Percentiles rank a stretch among this genome's conserved stretches.
phyloP scores from a whole-genome alignment of 2,797 vertebrate genomes.

The Lycodopsis pacificus region DNA sequence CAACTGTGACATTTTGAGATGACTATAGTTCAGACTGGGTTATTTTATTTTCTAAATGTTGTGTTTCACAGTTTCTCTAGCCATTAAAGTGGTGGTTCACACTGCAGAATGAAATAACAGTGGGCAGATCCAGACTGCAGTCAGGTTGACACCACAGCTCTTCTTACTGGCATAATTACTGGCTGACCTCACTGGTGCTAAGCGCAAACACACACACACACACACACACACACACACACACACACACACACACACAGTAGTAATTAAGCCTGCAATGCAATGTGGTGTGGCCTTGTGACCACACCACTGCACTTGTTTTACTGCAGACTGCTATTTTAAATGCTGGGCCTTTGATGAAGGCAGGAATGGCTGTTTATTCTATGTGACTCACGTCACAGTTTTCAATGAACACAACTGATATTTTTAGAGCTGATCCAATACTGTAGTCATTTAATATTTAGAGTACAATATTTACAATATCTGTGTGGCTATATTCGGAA shows the following conservation, averaged over 20 bases:
- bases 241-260: constrained; percentile 34
- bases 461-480: neutral
- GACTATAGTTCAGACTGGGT: neutral
- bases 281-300: constrained; percentile 74
- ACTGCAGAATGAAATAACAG: constrained; percentile 20
- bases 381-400: neutral
- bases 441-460: neutral
- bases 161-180: constrained; percentile 55
- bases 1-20: neutral
- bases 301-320: too few species aligned
- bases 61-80: neutral
- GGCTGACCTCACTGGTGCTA: constrained; percentile 53
- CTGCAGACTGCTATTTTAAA: constrained; percentile 65
- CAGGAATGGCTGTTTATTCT: constrained; percentile 49
- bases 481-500: too few species aligned
- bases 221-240: constrained; percentile 37
- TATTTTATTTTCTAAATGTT: neutral
- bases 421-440: neutral
- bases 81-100: neutral
- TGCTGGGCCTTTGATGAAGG: constrained; percentile 52
- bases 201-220: constrained; percentile 40
- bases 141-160: constrained; percentile 41
- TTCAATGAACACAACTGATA: neutral
- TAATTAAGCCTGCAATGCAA: constrained; percentile 70
- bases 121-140: constrained; percentile 26